Conservation (phyloP, 30 jellyfish, hydroid and myxozoan genomes). For the Chrysaora quinquecirrha region DNA sequence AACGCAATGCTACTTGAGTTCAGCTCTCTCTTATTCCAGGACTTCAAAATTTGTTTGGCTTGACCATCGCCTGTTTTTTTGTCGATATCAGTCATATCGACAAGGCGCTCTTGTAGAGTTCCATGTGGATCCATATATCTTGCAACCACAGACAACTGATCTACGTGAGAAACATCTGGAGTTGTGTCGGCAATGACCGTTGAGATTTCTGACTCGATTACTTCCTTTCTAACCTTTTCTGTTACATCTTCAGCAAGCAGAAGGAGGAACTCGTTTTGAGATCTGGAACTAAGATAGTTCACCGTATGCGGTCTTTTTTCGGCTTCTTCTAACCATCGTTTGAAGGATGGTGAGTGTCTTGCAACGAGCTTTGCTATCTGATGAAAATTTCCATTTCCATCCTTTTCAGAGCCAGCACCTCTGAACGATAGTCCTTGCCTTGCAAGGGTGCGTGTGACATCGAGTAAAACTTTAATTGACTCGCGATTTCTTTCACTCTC, state of each 20-base stretch:
- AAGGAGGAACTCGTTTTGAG: slow-evolving; percentile 27
- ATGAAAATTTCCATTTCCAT: slow-evolving; percentile 37
- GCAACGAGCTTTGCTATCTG: slow-evolving; percentile 26
- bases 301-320: slow-evolving; percentile 1
- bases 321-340: slow-evolving; percentile 15
- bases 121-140: slow-evolving; percentile 34
- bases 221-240: slow-evolving; percentile 2
- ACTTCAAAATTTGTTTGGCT: slow-evolving; percentile 26
- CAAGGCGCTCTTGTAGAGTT: slow-evolving; percentile 37
- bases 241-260: slow-evolving; percentile 33
- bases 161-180: slow-evolving; percentile 36
- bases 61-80: slow-evolving; percentile 61
- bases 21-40: slow-evolving; percentile 11
- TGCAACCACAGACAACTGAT: slow-evolving; percentile 45
- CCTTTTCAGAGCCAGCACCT: slow-evolving; percentile 32
- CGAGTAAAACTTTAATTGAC: slow-evolving; percentile 1
- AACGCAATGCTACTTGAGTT: not conserved
- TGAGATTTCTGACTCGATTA: slow-evolving; percentile 2
- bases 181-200: slow-evolving; percentile 45
- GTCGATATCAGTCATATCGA: slow-evolving; percentile 49
- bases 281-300: slow-evolving; percentile 19
- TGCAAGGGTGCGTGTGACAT: slow-evolving; percentile 38
- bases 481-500: slow-evolving; percentile 1
- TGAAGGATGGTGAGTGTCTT: slow-evolving; percentile 29
- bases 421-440: slow-evolving; percentile 48